These are phyloP conservation scores for Telmatochromis sp. DNA, from an alignment of 2,113 vertebrate species.

Conservation along the genomic window DNA sequence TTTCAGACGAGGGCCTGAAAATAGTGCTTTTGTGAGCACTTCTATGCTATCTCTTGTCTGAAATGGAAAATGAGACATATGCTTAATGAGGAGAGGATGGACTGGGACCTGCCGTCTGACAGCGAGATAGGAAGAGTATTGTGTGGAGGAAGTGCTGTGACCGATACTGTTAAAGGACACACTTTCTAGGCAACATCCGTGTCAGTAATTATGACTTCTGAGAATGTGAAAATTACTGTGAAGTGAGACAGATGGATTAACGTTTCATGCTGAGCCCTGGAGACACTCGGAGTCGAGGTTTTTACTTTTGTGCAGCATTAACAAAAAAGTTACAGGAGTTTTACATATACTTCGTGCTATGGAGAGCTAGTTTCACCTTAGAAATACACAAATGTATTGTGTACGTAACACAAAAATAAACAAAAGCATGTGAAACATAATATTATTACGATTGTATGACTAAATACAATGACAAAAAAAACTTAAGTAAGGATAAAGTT, in stretches of 20 bases:
- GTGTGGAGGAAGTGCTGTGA: conserved; percentile 6
- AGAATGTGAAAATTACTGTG: conserved; percentile 18
- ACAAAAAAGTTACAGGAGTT: neutral
- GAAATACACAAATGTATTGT: neutral
- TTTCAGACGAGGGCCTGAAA: conserved; percentile 61
- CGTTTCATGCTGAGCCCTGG: conserved; percentile 5
- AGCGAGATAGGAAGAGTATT: conserved; percentile 20
- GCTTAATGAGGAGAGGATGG: conserved; percentile 69
- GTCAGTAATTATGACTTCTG: conserved; percentile 35
- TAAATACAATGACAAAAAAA: neutral
- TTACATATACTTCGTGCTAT: neutral
- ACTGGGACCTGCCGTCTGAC: conserved; percentile 25
- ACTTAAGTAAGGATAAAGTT: neutral
- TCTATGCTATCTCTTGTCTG: conserved; percentile 58
- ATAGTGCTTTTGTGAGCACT: conserved; percentile 70
- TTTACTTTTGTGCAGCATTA: conserved; percentile 13
- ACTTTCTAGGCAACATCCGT: conserved; percentile 15
- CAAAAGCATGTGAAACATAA: neutral
- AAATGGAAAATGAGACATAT: conserved; percentile 73
- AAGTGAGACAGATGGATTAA: conserved; percentile 55
- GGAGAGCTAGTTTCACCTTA: neutral
- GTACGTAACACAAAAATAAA: neutral
- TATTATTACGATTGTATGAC: neutral
- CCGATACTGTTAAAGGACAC: conserved; percentile 37
- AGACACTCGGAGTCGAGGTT: neutral